Evolutionary conservation across 2,888 invertebrate species (phyloP), one percentile per base, ranked within the genome.

Genomic region (Leuctra nigra): DNA sequence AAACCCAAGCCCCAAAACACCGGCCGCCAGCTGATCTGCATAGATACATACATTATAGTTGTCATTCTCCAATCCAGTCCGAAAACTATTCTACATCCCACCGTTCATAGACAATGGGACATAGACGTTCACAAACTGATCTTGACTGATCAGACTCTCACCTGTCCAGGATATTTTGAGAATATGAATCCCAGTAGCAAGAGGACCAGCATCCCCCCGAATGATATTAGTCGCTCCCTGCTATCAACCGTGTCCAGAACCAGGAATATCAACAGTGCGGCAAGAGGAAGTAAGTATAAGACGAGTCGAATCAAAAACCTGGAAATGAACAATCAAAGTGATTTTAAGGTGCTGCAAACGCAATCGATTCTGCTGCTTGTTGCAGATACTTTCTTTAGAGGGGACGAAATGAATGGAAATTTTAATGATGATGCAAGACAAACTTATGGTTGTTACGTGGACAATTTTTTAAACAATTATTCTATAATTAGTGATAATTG

Each of bases 1-100:
- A 94, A 73, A 0, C 83, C 73, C 18, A 95, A 73, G 0, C 95
- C 96, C 66, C 83, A 83, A 18, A 86, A 66, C 0, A 96, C 88
- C 0, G 87, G 84, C 4, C 84, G 78, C 94, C 94, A 92, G 58
- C 80, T 79, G 2, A 91, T 76, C 73, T 86, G 69, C 0, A 73
- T 13, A n/a, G n/a, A n/a, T n/a, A n/a, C n/a, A n/a, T n/a, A n/a
- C n/a, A n/a, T n/a, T n/a, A n/a, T n/a, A n/a, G n/a, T n/a, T n/a
- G n/a, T n/a, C n/a, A n/a, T n/a, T n/a, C n/a, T n/a, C n/a, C n/a
- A n/a, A n/a, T n/a, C n/a, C n/a, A n/a, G n/a, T n/a, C n/a, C n/a
- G n/a, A n/a, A n/a, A n/a, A n/a, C n/a, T n/a, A n/a, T n/a, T n/a
- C n/a, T n/a, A n/a, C n/a, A n/a, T n/a, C n/a, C n/a, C n/a, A n/a